Evolutionary conservation across 2,113 vertebrate genomes (phyloP).

Genomic region (Aegithalos caudatus): DNA sequence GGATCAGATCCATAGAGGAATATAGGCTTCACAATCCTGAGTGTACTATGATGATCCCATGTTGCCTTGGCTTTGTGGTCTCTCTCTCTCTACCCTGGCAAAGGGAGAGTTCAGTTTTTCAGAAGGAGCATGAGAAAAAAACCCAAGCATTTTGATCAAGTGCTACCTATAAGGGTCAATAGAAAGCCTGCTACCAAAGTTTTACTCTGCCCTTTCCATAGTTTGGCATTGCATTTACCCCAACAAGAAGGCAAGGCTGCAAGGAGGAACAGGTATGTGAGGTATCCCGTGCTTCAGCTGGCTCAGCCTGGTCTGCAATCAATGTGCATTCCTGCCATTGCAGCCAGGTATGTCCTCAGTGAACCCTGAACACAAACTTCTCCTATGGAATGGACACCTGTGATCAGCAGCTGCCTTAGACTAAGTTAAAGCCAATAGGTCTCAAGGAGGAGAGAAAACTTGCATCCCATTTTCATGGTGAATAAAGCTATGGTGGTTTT

Average conservation of each 20-base stretch:
- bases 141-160: neutral
- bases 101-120: neutral
- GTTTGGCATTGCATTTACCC: neutral
- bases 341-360: neutral
- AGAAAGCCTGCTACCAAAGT: neutral
- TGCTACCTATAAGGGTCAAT: neutral
- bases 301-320: neutral
- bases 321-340: neutral
- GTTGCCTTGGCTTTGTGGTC: neutral
- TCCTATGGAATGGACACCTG: neutral
- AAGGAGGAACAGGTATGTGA: neutral
- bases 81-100: neutral
- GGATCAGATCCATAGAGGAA: neutral
- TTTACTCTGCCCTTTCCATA: neutral
- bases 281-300: neutral
- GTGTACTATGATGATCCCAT: neutral
- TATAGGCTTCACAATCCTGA: neutral
- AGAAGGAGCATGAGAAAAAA: neutral
- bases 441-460: neutral
- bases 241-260: rapidly evolving
- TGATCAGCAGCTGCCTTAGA: neutral
- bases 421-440: neutral
- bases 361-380: neutral
- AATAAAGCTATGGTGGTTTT: neutral
- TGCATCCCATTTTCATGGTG: neutral